These are phyloP conservation scores for Crotalus horridus DNA, from an alignment of 2,113 vertebrate species.

Conservation along the genomic window DNA sequence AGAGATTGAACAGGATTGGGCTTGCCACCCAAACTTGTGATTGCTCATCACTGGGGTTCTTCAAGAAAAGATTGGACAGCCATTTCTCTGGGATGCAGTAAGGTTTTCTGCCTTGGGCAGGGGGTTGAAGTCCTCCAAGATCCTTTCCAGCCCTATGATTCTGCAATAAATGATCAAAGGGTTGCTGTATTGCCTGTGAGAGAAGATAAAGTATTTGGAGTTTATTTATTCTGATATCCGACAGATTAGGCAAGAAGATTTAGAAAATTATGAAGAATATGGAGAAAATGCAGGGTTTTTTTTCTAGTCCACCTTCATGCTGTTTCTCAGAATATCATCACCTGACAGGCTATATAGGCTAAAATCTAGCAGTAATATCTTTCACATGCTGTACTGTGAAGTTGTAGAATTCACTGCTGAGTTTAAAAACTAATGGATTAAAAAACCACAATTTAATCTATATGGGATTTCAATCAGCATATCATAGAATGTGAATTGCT, in stretches of 20 bases:
- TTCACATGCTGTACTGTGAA: background rate
- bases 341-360: background rate
- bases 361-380: background rate
- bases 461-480: background rate
- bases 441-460: background rate
- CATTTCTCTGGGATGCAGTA: no score
- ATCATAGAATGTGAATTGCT: no score
- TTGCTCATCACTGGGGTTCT: no score
- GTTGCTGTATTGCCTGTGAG: background rate
- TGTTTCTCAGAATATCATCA: background rate
- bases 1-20: no score
- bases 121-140: background rate
- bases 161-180: background rate
- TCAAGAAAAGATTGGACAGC: no score
- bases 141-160: background rate
- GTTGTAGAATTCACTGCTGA: background rate
- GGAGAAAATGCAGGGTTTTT: background rate
- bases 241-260: background rate
- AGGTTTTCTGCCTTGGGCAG: no score
- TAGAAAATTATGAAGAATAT: background rate
- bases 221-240: background rate
- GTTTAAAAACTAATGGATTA: background rate
- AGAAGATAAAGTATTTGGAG: background rate
- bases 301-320: background rate
- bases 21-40: no score